Base-by-base conservation (phyloP, 2,113 vertebrate species). In the Leptocoma aspasia region DNA sequence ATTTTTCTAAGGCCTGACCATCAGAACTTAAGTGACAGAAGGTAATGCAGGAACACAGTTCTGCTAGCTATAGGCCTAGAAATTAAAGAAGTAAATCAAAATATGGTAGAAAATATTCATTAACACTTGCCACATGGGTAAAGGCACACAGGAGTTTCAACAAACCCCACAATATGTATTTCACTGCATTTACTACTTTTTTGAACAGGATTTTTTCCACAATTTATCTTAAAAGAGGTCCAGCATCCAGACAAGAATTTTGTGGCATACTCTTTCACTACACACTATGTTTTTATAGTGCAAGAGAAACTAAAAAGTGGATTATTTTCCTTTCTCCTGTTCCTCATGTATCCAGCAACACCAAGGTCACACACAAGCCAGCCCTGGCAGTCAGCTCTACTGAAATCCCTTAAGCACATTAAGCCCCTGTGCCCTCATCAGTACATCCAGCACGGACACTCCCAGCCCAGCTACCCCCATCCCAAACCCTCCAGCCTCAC, bases 211-310 rank as follows among this genome's bases (percentile, higher is more conserved):
- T 20, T 64, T 49, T 33, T 39, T 3, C 23, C 8, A 68, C 21
- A 35, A 35, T 16, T 41, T 54, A 15, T 28, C 44, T 59, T 56
- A 26, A 22, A 22, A 80, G 50, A 45, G 6, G n/a, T 41, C 15
- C 37, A 69, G 65, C 57, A 94, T 9, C 47, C 30, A 7, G 24
- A 84, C 15, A 60, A 31, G n/a, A 71, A 71, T 65, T 86, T 37
- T 71, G 33, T 17, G 13, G 28, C 33, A 76, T 5, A 19, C 5
- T 45, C 44, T n/a, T 82, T 79, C 61, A 82, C 28, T 73, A 64
- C 16, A 44, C 0, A 2, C 10, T 30, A 20, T 4, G 23, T 20
- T 77, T 66, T 57, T 3, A 2, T 4, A 77, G 23, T 4, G 7
- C 5, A 53, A 53, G 13, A 65, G 15, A 47, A 87, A 61, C 6